phyloP scores from a whole-genome alignment of 2,113 vertebrate species.

The Hemibates koningsi region DNA sequence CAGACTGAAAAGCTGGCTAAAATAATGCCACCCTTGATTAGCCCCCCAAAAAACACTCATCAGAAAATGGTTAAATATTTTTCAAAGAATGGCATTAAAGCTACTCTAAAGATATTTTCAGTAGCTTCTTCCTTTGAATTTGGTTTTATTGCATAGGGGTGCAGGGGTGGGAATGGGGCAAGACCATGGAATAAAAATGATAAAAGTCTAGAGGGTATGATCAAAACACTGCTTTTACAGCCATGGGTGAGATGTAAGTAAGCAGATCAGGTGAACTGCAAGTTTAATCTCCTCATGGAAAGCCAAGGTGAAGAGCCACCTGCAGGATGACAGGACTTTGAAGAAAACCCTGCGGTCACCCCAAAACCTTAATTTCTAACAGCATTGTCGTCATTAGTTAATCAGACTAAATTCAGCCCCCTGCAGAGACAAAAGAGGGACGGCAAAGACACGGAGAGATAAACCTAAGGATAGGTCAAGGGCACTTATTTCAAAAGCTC shows the following conservation, averaged over 20 bases:
- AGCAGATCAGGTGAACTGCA: conserved; percentile 71
- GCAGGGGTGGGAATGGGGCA: background rate
- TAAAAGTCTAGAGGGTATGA: background rate
- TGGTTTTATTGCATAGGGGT: background rate
- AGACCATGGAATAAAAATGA: background rate
- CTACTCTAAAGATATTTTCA: background rate
- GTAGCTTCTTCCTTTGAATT: background rate
- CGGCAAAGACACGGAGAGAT: conserved; percentile 67
- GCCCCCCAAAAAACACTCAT: background rate
- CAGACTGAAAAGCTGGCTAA: conserved; percentile 24
- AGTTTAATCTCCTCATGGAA: conserved; percentile 86
- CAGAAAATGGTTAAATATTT: background rate
- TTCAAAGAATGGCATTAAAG: background rate
- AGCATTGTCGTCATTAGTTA: conserved; percentile 85
- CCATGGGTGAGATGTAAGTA: conserved; percentile 1
- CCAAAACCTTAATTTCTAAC: conserved; percentile 79
- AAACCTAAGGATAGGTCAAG: conserved; percentile 54
- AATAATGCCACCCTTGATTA: conserved; percentile 25
- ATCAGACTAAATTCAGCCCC: conserved; percentile 79
- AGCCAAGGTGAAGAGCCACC: conserved; percentile 69
- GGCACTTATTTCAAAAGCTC: conserved; percentile 55
- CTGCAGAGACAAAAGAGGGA: conserved; percentile 74
- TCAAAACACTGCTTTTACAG: background rate
- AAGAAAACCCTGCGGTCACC: conserved; percentile 63
- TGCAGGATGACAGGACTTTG: conserved; percentile 76